Evolutionary conservation across 1,140 invertebrate genomes (phyloP), one percentile per base, ranked within the genome.

Genomic region (Zeugodacus cucurbitae): DNA sequence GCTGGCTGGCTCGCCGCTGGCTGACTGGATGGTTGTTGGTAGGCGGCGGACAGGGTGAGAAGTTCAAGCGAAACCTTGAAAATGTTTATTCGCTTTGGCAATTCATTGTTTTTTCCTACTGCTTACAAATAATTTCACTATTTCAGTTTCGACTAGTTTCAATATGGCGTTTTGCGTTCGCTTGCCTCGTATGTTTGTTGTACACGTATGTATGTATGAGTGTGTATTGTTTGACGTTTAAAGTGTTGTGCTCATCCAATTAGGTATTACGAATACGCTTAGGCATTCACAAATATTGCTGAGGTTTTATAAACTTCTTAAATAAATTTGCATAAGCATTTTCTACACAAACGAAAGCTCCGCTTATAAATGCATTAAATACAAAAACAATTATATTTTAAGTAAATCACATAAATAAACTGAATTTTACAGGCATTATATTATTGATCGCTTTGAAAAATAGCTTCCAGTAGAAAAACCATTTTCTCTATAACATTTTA

Each of bases 21-120:
- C 70, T 78, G 70, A 14, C 20, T 82, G 37, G 37, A 48, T 82
- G 74, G 41, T 82, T 82, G 74, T 10, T 14, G 74, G 74, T 54
- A 82, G n/a, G 74, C 74, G 74, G 74, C n/a, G 44, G 41, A 48
- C 74, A 82, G 74, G 74, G 74, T 82, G 74, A 82, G 74, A 82
- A 82, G 41, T 82, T 82, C 74, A 82, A 82, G 41, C 41, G 74
- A 82, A 82, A 82, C 74, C 74, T 82, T 82, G 74, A 82, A 82
- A 82, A 82, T 82, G 74, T 82, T 82, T 82, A 82, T 82, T n/a
- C 74, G 41, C 41, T 82, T 48, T 82, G 41, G 41, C 22, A 82
- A 48, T 82, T 82, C 41, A 82, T 82, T 82, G 74, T 48, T 78
- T 78, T 34, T 41, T 82, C 74, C 74, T 82, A 82, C 41, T 82